Conservation (phyloP, 1,140 invertebrate genomes). For the Drosophila ambigua region DNA sequence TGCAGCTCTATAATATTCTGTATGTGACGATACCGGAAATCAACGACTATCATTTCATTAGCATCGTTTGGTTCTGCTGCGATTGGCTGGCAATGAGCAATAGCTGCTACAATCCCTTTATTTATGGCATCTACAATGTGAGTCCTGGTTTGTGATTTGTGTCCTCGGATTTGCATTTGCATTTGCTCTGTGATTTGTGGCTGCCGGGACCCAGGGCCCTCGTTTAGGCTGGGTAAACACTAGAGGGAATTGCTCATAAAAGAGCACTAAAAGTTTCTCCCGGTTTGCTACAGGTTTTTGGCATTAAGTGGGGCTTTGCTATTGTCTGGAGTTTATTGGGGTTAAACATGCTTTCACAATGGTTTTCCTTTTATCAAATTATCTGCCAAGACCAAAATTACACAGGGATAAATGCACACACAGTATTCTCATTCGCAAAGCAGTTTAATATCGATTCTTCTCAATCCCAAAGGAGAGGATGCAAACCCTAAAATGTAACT, state of each 20-base stretch:
- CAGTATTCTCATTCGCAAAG: too few species aligned
- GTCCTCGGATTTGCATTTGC: conserved; percentile 38
- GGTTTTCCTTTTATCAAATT: too few species aligned
- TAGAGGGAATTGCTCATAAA: conserved; percentile 7
- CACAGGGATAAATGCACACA: too few species aligned
- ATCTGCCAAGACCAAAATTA: too few species aligned
- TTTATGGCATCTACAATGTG: conserved; percentile 94
- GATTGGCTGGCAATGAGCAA: conserved; percentile 95
- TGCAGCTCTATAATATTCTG: conserved; percentile 90
- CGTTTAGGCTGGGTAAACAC: conserved; percentile 18
- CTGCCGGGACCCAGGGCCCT: conserved; percentile 8
- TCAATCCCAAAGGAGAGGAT: not conserved
- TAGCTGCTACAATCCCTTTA: conserved; percentile 94
- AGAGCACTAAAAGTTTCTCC: not conserved
- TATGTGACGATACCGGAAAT: conserved; percentile 88
- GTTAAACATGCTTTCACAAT: too few species aligned
- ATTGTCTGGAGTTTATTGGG: not conserved
- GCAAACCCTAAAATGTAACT: not conserved
- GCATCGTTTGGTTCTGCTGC: conserved; percentile 91
- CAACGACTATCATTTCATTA: conserved; percentile 90
- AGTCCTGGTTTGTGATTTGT: conserved; percentile 83
- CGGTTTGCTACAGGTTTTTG: not conserved
- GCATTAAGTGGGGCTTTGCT: not conserved
- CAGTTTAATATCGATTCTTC: too few species aligned
- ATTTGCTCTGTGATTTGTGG: conserved; percentile 24